Evolutionary conservation across 2,888 invertebrate species (phyloP).

Genomic region (Sinodicranocentrus sp.): DNA sequence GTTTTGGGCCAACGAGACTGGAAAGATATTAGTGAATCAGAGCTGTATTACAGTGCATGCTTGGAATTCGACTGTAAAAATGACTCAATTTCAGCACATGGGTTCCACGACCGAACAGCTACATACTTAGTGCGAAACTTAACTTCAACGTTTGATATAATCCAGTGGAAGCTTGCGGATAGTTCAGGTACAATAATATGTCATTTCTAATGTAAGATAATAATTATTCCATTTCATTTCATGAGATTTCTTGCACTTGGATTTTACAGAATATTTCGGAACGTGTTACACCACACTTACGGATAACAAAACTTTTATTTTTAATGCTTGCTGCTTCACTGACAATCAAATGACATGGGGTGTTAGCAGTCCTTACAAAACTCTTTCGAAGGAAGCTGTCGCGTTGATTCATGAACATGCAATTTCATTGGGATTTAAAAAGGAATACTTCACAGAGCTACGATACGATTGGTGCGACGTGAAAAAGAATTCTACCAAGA

Average conservation of each 20-base stretch:
- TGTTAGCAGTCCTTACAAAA: not conserved
- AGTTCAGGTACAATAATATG: no score
- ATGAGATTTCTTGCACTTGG: no score
- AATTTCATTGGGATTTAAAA: constrained; percentile 10
- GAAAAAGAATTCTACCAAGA: no score
- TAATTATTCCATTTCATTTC: not conserved
- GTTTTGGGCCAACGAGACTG: not conserved
- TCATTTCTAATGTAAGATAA: not conserved
- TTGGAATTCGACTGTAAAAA: not conserved
- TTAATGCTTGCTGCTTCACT: not conserved
- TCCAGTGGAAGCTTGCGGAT: no score
- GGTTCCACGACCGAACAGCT: not conserved
- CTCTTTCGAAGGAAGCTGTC: constrained; percentile 1
- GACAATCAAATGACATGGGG: constrained; percentile 17
- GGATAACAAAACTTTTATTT: not conserved
- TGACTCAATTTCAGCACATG: not conserved
- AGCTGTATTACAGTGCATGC: not conserved
- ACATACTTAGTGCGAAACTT: not conserved
- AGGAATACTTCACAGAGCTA: constrained; percentile 26
- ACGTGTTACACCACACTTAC: not conserved
- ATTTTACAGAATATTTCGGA: not conserved
- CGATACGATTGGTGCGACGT: constrained; percentile 26
- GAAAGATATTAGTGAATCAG: not conserved
- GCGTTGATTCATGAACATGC: constrained; percentile 4
- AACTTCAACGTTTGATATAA: not conserved